Evolutionary conservation across 2,888 invertebrate species (phyloP), one percentile per base, ranked within the genome.

Genomic region (Minunthozetes semirufus): DNA sequence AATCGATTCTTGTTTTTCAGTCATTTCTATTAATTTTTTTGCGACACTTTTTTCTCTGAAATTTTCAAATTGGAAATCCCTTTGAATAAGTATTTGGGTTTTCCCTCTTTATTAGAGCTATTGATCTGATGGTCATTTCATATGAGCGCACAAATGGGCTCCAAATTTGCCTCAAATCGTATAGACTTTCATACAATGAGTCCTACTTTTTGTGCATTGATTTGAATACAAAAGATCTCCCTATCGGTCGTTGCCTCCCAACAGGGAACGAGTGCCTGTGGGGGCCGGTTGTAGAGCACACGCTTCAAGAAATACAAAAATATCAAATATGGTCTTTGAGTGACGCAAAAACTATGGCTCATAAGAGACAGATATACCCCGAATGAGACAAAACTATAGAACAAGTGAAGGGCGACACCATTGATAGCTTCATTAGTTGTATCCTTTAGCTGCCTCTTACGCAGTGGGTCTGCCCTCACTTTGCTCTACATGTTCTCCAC

Each of bases 371-470:
- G 15, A 70, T 46, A 48, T 70, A 25, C 70, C 22, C 42, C 0
- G 8, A 46, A 13, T 70, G 13, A 25, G 48, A 22, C 19, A 48
- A 46, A 46, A 15, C 27, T 1, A 42, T 1, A 42, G 29, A 19
- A 68, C 46, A 46, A 70, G 42, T 42, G 66, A 66, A 66, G 66
- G 66, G 42, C 19, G 42, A 38, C 42, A 13, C 46, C 70, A 70
- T 22, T 70, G 70, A 70, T 70, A 70, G 70, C 70, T 70, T 48
- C 70, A 70, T 70, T 70, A 70, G 70, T 33, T 25, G 25, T 46
- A 70, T 66, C 42, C 66, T 66, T 66, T 66, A 42, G 66, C 3
- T 33, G 42, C 25, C 19, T 68, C 42, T 68, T 42, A 66, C 29
- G 22, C 48, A 27, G 25, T 70, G 48, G 70, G 70, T 42, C 22